phyloP scores from a whole-genome alignment of 2,888 invertebrate species.

The Alviniconcha strummeri region DNA sequence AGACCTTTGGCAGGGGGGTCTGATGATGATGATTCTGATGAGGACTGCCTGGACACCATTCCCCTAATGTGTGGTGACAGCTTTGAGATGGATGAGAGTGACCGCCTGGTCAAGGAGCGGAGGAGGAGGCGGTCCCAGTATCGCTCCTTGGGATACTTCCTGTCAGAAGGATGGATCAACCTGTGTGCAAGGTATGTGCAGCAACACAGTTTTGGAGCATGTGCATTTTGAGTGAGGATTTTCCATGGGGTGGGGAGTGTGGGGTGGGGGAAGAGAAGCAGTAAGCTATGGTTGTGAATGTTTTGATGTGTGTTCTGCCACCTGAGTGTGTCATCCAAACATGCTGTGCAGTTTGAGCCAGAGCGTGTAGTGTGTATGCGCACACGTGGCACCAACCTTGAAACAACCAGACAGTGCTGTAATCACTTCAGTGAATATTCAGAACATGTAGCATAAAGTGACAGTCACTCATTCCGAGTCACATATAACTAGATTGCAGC shows the following conservation, averaged over 20 bases:
- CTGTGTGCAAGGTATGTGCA: slow-evolving; percentile 61
- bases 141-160: slow-evolving; percentile 57
- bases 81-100: slow-evolving; percentile 75
- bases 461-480: too few species aligned
- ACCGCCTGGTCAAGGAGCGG: slow-evolving; percentile 72
- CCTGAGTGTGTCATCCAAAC: too few species aligned
- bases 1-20: not conserved
- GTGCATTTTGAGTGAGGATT: too few species aligned
- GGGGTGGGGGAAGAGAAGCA: not conserved
- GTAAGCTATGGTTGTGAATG: not conserved
- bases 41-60: slow-evolving; percentile 68
- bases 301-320: not conserved
- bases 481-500: too few species aligned
- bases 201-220: not conserved
- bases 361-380: too few species aligned
- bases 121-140: slow-evolving; percentile 55
- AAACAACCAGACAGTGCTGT: too few species aligned
- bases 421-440: too few species aligned
- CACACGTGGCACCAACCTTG: too few species aligned
- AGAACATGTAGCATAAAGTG: too few species aligned
- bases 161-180: slow-evolving; percentile 61
- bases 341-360: too few species aligned
- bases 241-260: too few species aligned
- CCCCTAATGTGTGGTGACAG: slow-evolving; percentile 72
- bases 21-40: slow-evolving; percentile 46